Base-by-base conservation (phyloP, 2,888 invertebrate species). In the Parnassius apollo region DNA sequence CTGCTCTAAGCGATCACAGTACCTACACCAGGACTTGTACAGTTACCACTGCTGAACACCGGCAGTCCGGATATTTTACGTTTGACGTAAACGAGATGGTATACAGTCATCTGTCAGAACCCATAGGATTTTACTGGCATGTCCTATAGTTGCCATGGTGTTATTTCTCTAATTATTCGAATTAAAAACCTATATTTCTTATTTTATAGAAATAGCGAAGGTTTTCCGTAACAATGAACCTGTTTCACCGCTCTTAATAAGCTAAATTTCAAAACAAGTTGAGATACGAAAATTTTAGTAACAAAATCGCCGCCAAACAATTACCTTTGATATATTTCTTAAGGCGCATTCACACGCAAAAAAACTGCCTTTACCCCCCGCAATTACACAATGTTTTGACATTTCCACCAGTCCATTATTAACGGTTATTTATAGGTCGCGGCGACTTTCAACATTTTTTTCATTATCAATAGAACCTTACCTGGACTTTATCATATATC, bases 301-400 rank as follows among this genome's bases (percentile, higher is more conserved):
- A 59, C 52, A 59, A 59, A 51, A 55, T 12, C 51, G 45, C 62
- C 62, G 62, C 62, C 35, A 45, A 51, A 57, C 57, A 58, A 62
- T 61, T 42, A 50, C 58, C 54, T 54, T 60, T 57, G 57, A 64
- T 57, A 57, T 61, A 57, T 57, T 63, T 52, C 56, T 63, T 56
- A 63, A 56, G 56, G 56, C 56, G 45, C 59, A 59, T 59, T 62
- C 62, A 58, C 57, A 54, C 57, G 60, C 57, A 53, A 57, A 57
- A 56, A 59, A 49, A 22, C 8, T 42, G 42, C 18, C 63, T 46
- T n/a, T 59, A 56, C 59, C 63, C 63, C 63, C 63, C 56, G 63
- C 64, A 65, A 69, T 67, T 68, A 68, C 65, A 66, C 65, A 68
- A 68, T 73, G 67, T 73, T 73, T 70, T 73, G 73, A 72, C 73